Evolutionary conservation across 2,888 invertebrate genomes (phyloP).

Genomic region (Hylaea fasciaria): DNA sequence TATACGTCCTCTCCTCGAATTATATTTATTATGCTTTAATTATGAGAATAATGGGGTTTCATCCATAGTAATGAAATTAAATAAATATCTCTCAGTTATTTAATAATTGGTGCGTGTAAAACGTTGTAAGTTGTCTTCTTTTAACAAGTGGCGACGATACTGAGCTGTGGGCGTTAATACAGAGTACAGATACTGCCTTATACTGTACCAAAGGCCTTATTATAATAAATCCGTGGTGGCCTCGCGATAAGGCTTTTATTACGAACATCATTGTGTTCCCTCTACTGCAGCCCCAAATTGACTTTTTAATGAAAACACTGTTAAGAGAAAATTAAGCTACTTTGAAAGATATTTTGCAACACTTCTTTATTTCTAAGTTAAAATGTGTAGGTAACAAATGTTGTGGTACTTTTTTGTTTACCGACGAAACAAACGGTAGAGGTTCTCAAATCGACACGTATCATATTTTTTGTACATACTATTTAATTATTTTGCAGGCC

Average conservation of each 20-base stretch:
- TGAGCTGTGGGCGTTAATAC: too few species aligned
- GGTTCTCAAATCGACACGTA: too few species aligned
- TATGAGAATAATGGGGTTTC: too few species aligned
- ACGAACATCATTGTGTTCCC: slow-evolving; percentile 35
- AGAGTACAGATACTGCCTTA: slow-evolving; percentile 5
- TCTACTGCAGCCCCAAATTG: slow-evolving; percentile 29
- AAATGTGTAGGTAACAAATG: slow-evolving; percentile 3
- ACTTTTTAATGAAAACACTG: slow-evolving; percentile 39
- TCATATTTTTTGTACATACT: background rate
- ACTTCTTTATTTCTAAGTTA: slow-evolving; percentile 16
- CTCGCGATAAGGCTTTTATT: slow-evolving; percentile 33
- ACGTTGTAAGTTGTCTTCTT: too few species aligned
- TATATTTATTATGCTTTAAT: too few species aligned
- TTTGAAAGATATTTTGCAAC: slow-evolving; percentile 28
- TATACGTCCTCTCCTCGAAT: too few species aligned
- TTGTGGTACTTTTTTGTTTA: background rate
- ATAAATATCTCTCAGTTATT: too few species aligned
- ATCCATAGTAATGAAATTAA: too few species aligned
- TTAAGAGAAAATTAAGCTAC: slow-evolving; percentile 36
- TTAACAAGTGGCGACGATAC: too few species aligned
- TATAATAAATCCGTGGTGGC: slow-evolving; percentile 29
- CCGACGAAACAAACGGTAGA: too few species aligned
- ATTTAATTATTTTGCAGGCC: background rate
- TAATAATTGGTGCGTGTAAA: too few species aligned
- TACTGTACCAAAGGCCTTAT: slow-evolving; percentile 15